Base-by-base conservation (phyloP, 2,797 vertebrate species). In the Falco naumanni region DNA sequence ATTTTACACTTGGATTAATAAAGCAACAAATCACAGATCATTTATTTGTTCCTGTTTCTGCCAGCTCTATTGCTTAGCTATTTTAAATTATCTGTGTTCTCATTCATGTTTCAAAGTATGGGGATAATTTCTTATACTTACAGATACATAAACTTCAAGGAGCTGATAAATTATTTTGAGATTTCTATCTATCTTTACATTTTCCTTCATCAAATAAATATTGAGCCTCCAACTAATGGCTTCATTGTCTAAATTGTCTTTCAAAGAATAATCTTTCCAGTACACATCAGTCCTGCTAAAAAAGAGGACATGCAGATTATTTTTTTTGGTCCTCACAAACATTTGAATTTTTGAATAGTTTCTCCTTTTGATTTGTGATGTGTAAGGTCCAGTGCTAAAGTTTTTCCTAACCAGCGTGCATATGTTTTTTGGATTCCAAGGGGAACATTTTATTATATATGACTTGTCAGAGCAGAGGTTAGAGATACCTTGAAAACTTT, bases 341-440 rank as follows among this genome's bases (percentile, higher is more conserved):
- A 69, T 79, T 95, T 92, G 83, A 82, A n/a, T 91, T 95, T 95
- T 72, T n/a, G 91, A 75, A 92, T 86, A 87, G 61, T 90, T 97
- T 95, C 81, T 93, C 43, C 34, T 83, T 86, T 94, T 94, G 74
- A 92, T 92, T 94, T 93, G 63, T 89, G 64, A n/a, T 90, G 77
- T 84, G 66, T 63, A 65, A 87, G 11, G 18, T 76, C 74, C 66
- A 79, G 43, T 51, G 53, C 20, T 87, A 54, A 80, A 79, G 6
- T 15, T 82, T 84, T 91, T 90, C 14, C 48, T 89, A 84, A 70
- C 11, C 16, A 78, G 4, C 10, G 29, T 59, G 65, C 17, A 83
- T 69, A 47, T 53, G 20, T 66, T 79, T 94, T 93, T 78, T 19
- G 5, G 5, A 84, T 78, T 87, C 59, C 37, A 89, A 45, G n/a